Evolutionary conservation across 2,797 vertebrate genomes (phyloP).

Genomic region (Sphenodon punctatus): DNA sequence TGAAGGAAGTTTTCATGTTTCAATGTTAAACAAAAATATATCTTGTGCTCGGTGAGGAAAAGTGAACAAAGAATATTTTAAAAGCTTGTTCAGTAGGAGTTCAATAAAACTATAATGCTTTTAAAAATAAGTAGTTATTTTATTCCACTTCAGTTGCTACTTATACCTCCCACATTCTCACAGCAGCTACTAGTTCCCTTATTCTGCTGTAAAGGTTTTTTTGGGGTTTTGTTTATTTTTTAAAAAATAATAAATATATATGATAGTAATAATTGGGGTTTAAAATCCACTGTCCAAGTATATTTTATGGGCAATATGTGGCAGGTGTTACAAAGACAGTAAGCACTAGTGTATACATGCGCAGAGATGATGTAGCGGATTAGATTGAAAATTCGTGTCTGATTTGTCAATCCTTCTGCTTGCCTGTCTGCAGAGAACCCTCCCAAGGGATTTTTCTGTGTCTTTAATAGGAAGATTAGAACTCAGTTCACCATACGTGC

Average conservation of each 20-base stretch:
- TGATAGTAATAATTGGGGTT: not conserved
- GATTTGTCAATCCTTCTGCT: not conserved
- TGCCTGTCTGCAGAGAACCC: fast-evolving
- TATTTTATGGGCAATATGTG: not conserved
- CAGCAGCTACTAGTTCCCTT: not conserved
- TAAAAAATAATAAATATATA: no score
- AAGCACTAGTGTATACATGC: not conserved
- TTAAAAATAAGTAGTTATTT: not conserved
- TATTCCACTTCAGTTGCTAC: not conserved
- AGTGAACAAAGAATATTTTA: not conserved
- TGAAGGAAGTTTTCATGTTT: conserved; percentile 17
- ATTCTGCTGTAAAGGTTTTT: not conserved
- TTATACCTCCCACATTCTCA: conserved; percentile 5
- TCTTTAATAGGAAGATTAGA: not conserved
- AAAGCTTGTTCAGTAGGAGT: conserved; percentile 23
- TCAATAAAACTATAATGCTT: not conserved
- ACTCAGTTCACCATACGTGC: not conserved
- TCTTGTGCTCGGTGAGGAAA: not conserved
- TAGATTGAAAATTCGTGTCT: not conserved
- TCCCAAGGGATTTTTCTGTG: not conserved
- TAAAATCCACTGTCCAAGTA: not conserved
- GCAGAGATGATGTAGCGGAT: not conserved
- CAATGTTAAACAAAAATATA: not conserved
- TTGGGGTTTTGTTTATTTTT: not conserved
- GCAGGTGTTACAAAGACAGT: conserved; percentile 7